Percentiles rank a stretch among this genome's conserved stretches.
These are phyloP conservation scores for Mythimna pallens DNA, from an alignment of 2,888 invertebrate species.

Conservation along the genomic window DNA sequence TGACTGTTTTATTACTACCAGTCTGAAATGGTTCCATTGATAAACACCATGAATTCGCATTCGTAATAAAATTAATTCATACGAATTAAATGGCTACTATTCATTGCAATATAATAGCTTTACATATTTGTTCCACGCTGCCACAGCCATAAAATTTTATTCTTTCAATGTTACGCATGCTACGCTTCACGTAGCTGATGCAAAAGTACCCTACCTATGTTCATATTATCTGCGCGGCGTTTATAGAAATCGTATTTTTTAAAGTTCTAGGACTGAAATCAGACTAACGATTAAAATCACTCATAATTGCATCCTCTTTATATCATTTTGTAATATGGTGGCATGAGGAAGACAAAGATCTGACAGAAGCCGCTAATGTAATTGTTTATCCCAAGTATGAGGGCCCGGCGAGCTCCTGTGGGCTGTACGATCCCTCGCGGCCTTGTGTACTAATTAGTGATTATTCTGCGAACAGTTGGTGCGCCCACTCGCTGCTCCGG, in stretches of 20 bases:
- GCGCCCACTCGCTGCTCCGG: slow-evolving; percentile 62
- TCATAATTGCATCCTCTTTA: background rate
- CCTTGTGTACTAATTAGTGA: slow-evolving; percentile 65
- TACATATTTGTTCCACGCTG: slow-evolving; percentile 24
- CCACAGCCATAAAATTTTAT: slow-evolving; percentile 14
- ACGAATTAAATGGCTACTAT: slow-evolving; percentile 40
- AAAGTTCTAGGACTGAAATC: background rate
- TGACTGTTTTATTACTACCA: slow-evolving; percentile 32
- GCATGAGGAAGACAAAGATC: slow-evolving; percentile 14
- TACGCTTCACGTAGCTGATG: slow-evolving; percentile 7
- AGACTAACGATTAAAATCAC: background rate
- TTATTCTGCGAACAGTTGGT: slow-evolving; percentile 66
- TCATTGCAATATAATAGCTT: slow-evolving; percentile 30
- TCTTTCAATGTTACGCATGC: slow-evolving; percentile 13
- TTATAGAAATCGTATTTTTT: background rate
- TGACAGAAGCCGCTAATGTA: slow-evolving; percentile 9
- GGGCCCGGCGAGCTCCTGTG: slow-evolving; percentile 27
- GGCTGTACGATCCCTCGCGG: slow-evolving; percentile 42
- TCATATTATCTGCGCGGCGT: background rate
- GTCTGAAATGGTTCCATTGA: slow-evolving; percentile 49
- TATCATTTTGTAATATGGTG: background rate
- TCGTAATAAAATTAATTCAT: slow-evolving; percentile 42
- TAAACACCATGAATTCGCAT: slow-evolving; percentile 44
- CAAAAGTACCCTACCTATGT: slow-evolving; percentile 7
- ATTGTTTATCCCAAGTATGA: slow-evolving; percentile 31